A percentile compares a stretch with the other conserved stretches of the same genome.
Evolutionary conservation across 2,797 vertebrate genomes (phyloP).

Genomic region (Clarias fuscus): DNA sequence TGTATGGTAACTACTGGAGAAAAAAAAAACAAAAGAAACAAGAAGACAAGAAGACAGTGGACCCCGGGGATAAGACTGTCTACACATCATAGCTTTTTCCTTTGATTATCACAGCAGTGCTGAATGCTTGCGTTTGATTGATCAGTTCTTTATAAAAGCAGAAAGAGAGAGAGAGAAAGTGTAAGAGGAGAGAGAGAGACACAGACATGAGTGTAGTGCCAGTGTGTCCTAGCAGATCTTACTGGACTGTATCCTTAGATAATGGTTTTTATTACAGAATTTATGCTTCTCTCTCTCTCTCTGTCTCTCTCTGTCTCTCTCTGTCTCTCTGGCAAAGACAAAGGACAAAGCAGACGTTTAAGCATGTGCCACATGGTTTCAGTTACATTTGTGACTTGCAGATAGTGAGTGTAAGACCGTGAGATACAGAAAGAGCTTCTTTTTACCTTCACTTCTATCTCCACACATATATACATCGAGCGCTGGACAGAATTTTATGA

Average conservation of each 20-base stretch:
- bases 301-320: slow-evolving; percentile 15
- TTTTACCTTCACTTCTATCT: neutral
- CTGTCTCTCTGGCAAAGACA: slow-evolving; percentile 28
- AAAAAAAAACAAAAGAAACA: neutral
- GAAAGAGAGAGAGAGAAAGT: neutral
- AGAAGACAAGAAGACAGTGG: neutral
- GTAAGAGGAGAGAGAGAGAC: no score
- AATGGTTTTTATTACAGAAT: neutral
- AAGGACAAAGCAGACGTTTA: neutral
- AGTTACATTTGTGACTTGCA: slow-evolving; percentile 15
- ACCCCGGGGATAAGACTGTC: neutral
- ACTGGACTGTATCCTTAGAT: slow-evolving; percentile 32
- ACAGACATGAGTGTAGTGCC: neutral
- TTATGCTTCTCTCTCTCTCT: neutral
- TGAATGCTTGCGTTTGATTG: neutral
- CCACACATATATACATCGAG: neutral
- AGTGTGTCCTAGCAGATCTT: slow-evolving; percentile 31
- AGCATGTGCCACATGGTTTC: slow-evolving; percentile 8
- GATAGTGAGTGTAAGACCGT: neutral
- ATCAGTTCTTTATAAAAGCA: neutral
- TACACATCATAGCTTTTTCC: neutral
- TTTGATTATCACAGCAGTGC: neutral
- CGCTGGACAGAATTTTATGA: no score
- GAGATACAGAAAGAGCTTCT: neutral
- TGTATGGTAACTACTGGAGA: neutral